These are phyloP conservation scores for Genyomyrus donnyi DNA, from an alignment of 2,113 vertebrate species.

Conservation along the genomic window DNA sequence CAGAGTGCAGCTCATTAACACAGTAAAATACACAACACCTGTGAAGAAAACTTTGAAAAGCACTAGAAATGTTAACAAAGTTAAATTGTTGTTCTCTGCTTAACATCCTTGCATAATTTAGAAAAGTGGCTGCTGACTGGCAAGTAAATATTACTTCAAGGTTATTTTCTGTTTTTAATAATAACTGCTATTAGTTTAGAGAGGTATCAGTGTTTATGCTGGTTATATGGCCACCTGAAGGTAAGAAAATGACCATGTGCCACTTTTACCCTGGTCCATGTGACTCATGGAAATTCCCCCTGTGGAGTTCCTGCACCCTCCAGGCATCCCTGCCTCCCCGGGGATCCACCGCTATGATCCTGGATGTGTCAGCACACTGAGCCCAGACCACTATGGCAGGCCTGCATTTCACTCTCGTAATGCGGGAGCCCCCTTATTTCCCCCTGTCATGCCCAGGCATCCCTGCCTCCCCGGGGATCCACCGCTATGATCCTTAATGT, in stretches of 20 bases:
- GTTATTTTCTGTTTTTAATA: not conserved
- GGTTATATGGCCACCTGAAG: not conserved
- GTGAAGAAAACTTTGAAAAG: not conserved
- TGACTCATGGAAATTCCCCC: not conserved
- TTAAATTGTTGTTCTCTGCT: not conserved
- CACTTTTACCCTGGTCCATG: not conserved
- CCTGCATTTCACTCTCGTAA: not conserved
- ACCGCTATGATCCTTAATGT: not conserved
- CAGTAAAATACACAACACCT: not conserved
- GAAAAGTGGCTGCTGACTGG: constrained; percentile 17
- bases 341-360: not conserved
- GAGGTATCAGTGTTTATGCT: not conserved
- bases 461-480: not conserved
- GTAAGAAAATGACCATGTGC: not conserved
- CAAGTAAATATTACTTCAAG: not conserved
- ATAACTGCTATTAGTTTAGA: not conserved
- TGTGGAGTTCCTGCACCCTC: not conserved
- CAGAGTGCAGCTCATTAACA: not conserved
- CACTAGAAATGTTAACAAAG: not conserved
- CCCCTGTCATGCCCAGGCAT: not conserved
- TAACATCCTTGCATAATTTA: not conserved
- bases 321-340: not conserved
- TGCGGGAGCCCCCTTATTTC: not conserved
- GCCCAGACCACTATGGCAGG: not conserved
- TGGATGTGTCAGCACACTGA: not conserved